Percentiles rank a stretch among this genome's conserved stretches.
These are phyloP conservation scores for Aphodius granarius DNA, from an alignment of 2,888 invertebrate genomes.

Conservation along the genomic window DNA sequence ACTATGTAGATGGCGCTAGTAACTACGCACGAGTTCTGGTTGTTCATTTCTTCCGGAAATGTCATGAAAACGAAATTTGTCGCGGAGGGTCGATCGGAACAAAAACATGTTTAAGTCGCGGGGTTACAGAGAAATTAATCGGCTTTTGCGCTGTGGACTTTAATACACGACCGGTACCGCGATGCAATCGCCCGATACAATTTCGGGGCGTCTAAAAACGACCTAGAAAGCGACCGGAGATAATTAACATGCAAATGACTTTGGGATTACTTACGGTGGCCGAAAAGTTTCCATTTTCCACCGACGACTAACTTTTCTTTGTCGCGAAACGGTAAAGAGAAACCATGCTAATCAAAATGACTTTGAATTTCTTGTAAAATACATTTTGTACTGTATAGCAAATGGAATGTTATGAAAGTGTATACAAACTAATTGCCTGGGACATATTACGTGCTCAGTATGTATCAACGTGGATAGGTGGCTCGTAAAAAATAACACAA, in stretches of 20 bases:
- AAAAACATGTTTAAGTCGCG: neutral
- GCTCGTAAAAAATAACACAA: conserved; percentile 1
- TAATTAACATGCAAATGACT: neutral
- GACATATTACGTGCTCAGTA: neutral
- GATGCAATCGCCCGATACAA: neutral
- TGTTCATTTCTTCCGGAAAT: too few relatives aligned
- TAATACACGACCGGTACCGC: neutral
- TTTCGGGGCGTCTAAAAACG: neutral
- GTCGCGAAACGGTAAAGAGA: neutral
- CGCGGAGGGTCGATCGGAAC: too few relatives aligned
- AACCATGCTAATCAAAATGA: neutral
- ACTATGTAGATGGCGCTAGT: too few relatives aligned
- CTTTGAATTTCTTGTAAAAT: neutral
- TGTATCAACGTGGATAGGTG: neutral
- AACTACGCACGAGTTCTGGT: too few relatives aligned
- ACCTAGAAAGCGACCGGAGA: neutral
- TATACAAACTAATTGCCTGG: neutral
- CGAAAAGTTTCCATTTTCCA: neutral
- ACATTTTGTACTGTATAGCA: too few relatives aligned
- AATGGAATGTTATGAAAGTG: neutral
- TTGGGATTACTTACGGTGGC: neutral
- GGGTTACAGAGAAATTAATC: neutral
- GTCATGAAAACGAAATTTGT: too few relatives aligned
- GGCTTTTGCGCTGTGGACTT: neutral
- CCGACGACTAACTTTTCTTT: neutral